Evolutionary conservation across 2,888 invertebrate genomes (phyloP), one percentile per base, ranked within the genome.

Genomic region (Hedychridium roseum): DNA sequence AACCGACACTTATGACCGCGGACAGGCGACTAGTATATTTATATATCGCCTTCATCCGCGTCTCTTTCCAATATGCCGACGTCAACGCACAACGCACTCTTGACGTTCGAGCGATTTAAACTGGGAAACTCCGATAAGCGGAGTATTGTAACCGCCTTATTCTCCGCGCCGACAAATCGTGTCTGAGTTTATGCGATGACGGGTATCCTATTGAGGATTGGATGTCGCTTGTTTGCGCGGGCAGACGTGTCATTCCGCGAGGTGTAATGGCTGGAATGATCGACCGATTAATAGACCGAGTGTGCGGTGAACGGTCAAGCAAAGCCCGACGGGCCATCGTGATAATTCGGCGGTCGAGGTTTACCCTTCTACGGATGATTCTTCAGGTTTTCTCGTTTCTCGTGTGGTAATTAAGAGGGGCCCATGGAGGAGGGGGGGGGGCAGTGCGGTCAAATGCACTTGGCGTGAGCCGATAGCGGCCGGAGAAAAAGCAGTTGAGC

Each of bases 1-100:
- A 62, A 62, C 50, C 61, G 34, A 50, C 43, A 54, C 51, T 50
- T 51, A 51, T 40, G 39, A 43, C 37, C 16, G 23, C 9, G 14
- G 36, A 35, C 31, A 40, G n/a, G 38, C 38, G 28, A 30, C 42
- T 41, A 30, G 54, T 38, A 39, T 62, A 62, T 62, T 62, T 62
- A 62, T 59, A 62, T 56, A 55, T 52, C 50, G 38, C 26, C 53
- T 52, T n/a, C n/a, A n/a, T n/a, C n/a, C n/a, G n/a, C n/a, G n/a
- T n/a, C n/a, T n/a, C n/a, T n/a, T n/a, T n/a, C n/a, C n/a, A n/a
- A n/a, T n/a, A n/a, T n/a, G n/a, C n/a, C n/a, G n/a, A n/a, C n/a
- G n/a, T n/a, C n/a, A n/a, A n/a, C n/a, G n/a, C n/a, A n/a, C n/a
- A n/a, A n/a, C n/a, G n/a, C n/a, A n/a, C n/a, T n/a, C n/a, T n/a